Percentiles rank a stretch among this genome's conserved stretches.
Evolutionary conservation across 2,888 invertebrate species (phyloP).

Genomic region (Syritta pipiens): DNA sequence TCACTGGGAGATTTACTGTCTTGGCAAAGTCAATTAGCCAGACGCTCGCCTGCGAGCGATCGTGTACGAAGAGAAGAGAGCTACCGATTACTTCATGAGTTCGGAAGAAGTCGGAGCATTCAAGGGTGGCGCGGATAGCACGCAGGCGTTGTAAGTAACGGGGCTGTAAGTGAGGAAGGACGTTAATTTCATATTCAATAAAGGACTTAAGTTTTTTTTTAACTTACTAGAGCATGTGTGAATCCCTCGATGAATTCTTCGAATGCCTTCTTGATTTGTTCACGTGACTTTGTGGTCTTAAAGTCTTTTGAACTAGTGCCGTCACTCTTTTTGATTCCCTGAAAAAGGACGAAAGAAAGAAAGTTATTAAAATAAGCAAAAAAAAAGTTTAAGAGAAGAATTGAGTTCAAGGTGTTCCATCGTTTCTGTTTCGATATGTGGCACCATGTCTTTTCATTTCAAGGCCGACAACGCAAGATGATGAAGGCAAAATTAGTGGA

Average conservation of each 20-base stretch:
- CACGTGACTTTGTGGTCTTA: constrained; percentile 93
- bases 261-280: constrained; percentile 90
- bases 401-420: too few species aligned
- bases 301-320: constrained; percentile 96
- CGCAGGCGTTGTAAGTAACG: constrained; percentile 92
- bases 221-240: constrained; percentile 88
- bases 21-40: constrained; percentile 99
- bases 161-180: constrained; percentile 80
- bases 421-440: too few species aligned
- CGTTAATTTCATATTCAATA: not conserved
- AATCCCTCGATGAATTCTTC: constrained; percentile 89
- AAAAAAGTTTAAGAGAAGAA: not conserved
- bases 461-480: too few species aligned
- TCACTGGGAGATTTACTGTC: constrained; percentile 89
- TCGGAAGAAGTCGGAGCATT: constrained; percentile 93
- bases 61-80: constrained; percentile 96
- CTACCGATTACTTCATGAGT: constrained; percentile 97
- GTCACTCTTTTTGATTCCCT: constrained; percentile 92
- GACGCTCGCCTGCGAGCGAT: constrained; percentile 90
- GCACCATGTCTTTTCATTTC: too few species aligned
- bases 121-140: constrained; percentile 89
- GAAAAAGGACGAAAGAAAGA: not conserved
- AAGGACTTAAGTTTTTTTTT: too few species aligned
- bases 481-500: too few species aligned
- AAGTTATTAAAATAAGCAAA: not conserved